Evolutionary conservation across 2,797 vertebrate genomes (phyloP).

Genomic region (Anguilla pacifica): DNA sequence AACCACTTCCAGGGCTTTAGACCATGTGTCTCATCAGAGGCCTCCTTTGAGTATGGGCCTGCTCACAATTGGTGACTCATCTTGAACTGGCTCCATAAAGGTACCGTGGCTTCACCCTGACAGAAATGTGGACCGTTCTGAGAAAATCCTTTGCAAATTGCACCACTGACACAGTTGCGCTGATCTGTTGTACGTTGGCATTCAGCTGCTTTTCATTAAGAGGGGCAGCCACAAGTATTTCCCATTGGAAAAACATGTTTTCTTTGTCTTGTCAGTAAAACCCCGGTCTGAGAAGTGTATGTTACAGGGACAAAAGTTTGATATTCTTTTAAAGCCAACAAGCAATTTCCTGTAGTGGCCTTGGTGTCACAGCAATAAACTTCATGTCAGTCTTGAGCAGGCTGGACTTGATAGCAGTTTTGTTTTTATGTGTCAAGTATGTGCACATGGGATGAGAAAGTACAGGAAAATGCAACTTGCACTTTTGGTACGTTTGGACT

Average conservation of each 20-base stretch:
- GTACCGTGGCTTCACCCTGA: conserved; percentile 5
- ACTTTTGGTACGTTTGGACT: background rate
- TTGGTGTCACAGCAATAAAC: background rate
- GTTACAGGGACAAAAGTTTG: background rate
- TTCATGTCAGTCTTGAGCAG: background rate
- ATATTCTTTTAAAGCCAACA: background rate
- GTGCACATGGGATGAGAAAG: background rate
- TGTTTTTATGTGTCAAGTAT: background rate
- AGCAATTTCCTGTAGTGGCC: background rate
- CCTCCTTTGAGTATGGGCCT: conserved; percentile 34
- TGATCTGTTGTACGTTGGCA: background rate
- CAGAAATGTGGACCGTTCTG: background rate
- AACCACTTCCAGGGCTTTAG: conserved; percentile 42
- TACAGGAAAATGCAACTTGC: background rate
- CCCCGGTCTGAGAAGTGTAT: background rate
- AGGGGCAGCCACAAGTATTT: conserved; percentile 8
- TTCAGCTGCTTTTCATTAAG: background rate
- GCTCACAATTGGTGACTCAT: conserved; percentile 45
- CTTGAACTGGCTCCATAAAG: conserved; percentile 42
- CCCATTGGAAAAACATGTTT: background rate
- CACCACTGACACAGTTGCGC: conserved; percentile 13
- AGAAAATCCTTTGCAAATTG: background rate
- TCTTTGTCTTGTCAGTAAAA: background rate
- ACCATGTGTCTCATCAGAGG: conserved; percentile 45
- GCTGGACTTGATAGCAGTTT: background rate